Conservation (phyloP, 2,888 invertebrate species). For the Drosophila merina region DNA sequence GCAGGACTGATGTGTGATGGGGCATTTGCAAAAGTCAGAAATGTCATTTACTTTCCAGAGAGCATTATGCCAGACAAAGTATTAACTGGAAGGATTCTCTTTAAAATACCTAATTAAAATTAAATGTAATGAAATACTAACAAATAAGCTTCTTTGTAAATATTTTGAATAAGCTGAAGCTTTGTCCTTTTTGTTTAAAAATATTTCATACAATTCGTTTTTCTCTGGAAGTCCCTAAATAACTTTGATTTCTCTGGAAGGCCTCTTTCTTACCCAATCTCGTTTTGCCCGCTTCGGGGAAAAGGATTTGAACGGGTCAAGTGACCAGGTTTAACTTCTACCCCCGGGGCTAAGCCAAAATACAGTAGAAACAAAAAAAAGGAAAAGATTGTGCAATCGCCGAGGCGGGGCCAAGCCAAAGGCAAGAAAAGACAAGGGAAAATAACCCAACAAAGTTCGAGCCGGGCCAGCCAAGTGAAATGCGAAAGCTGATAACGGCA, state of each 20-base stretch:
- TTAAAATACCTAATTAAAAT: constrained; percentile 4
- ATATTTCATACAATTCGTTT: neutral
- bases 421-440: constrained; percentile 40
- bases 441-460: constrained; percentile 54
- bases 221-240: neutral
- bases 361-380: constrained; percentile 9
- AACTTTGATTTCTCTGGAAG: constrained; percentile 12
- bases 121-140: constrained; percentile 26
- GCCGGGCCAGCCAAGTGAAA: constrained; percentile 68
- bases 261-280: neutral
- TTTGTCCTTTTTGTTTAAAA: neutral
- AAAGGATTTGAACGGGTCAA: constrained; percentile 2
- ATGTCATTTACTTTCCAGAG: neutral
- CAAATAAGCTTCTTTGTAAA: too few species aligned
- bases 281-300: neutral
- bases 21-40: constrained; percentile 47
- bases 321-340: constrained; percentile 1
- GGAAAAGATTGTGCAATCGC: constrained; percentile 32
- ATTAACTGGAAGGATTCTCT: neutral
- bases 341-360: neutral
- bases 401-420: constrained; percentile 17
- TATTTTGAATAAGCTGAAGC: too few species aligned
- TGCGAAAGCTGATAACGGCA: constrained; percentile 72
- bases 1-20: constrained; percentile 59
- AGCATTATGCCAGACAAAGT: neutral